Conservation (phyloP, 2,888 invertebrate species). For the Gandaritis pyraliata region DNA sequence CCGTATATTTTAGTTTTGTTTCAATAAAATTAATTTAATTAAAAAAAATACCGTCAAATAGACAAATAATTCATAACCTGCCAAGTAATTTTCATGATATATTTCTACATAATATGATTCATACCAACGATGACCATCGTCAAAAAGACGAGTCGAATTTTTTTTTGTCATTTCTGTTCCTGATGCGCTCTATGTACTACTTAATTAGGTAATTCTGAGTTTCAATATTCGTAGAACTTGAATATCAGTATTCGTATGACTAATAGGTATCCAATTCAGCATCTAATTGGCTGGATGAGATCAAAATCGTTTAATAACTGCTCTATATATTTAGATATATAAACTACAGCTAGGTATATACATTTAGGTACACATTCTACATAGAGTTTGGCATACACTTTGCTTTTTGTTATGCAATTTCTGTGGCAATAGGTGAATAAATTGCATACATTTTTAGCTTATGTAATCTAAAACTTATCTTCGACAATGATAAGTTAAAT, state of each 20-base stretch:
- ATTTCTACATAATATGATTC: too few species aligned
- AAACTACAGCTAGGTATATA: not conserved
- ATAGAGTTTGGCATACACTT: slow-evolving; percentile 73
- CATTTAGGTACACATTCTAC: slow-evolving; percentile 37
- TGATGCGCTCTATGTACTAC: too few species aligned
- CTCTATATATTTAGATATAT: slow-evolving; percentile 14
- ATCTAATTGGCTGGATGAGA: slow-evolving; percentile 69
- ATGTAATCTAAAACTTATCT: not conserved
- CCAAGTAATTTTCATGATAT: too few species aligned
- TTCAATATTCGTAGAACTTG: too few species aligned
- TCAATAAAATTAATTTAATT: too few species aligned
- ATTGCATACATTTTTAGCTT: not conserved
- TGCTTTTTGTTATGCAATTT: slow-evolving; percentile 46
- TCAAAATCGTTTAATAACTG: slow-evolving; percentile 51
- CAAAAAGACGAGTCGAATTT: too few species aligned
- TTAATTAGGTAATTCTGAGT: too few species aligned
- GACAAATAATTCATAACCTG: too few species aligned
- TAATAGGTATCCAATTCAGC: slow-evolving; percentile 49
- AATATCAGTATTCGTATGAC: not conserved
- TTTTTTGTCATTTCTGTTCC: too few species aligned
- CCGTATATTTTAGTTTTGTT: too few species aligned
- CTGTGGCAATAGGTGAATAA: not conserved
- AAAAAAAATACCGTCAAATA: too few species aligned
- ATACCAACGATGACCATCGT: too few species aligned
- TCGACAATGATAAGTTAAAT: slow-evolving; percentile 1